Base-by-base conservation (phyloP, 2,888 invertebrate genomes). In the Emmelina monodactyla region DNA sequence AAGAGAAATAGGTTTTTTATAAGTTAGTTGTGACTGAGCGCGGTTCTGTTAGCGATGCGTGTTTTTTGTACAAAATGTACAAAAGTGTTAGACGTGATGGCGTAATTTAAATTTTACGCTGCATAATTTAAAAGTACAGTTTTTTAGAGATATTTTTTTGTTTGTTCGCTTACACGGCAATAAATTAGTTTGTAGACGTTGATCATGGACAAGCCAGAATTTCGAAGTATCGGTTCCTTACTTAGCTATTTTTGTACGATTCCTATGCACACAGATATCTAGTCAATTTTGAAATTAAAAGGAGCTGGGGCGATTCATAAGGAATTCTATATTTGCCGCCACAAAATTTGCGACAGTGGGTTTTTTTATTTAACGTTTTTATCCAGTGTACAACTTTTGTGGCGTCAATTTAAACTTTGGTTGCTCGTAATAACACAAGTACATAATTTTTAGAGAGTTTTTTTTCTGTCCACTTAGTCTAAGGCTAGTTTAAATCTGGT, bases 201-300 rank as follows among this genome's bases (percentile, higher is more conserved):
- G 57, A 67, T 61, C 61, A 67, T 62, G 66, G 53, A 63, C 64
- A 65, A 62, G 69, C 67, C 75, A 67, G 68, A 64, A 63, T 62
- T 65, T 67, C 70, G 25, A 25, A 71, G 67, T 66, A 71, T 73
- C 58, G 73, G 75, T 76, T 78, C 75, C 73, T 75, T 68, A 70
- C 67, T 73, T 72, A 76, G 70, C 72, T 70, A 65, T 68, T 72
- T 58, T 64, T 65, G 60, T 66, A 72, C 64, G 72, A 71, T 76
- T 79, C 78, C 78, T 79, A 76, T 71, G 71, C 78, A 76, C 73
- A 67, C 76, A 78, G 78, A 62, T 71, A 75, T 79, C 78, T 79
- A 79, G 78, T 79, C 78, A 79, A 79, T 75, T 72, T 71, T 76
- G 78, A 79, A 79, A 78, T 76, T 76, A 76, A 67, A 56, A 64